Evolutionary conservation across 2,888 invertebrate genomes (phyloP).

Genomic region (Tetrapedia diversipes): DNA sequence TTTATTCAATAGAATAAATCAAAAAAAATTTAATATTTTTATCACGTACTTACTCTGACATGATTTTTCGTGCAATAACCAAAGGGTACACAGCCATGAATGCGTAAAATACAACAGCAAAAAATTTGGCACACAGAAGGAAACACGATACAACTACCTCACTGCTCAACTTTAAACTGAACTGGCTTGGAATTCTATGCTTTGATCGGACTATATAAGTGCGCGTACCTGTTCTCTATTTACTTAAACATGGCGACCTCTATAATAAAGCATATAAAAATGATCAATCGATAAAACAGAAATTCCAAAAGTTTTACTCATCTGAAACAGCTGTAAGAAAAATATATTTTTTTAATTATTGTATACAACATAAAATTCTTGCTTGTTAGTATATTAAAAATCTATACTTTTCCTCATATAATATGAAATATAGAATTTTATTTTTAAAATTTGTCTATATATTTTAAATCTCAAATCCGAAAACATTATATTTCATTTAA

Average conservation of each 20-base stretch:
- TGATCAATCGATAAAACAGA: slow-evolving; percentile 22
- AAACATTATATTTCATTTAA: not conserved
- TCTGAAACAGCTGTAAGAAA: not conserved
- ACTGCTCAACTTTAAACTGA: slow-evolving; percentile 25
- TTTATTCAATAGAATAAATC: not conserved
- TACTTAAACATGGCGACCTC: slow-evolving; percentile 2
- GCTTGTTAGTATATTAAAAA: no score
- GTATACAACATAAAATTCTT: no score
- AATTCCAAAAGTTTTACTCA: slow-evolving; percentile 5
- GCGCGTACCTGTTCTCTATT: slow-evolving; percentile 12
- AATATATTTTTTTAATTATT: not conserved
- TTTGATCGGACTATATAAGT: not conserved
- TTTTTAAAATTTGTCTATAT: not conserved
- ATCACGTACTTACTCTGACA: slow-evolving; percentile 17
- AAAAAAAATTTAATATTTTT: not conserved
- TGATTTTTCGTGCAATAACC: not conserved
- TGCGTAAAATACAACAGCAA: slow-evolving; percentile 4
- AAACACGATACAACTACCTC: not conserved
- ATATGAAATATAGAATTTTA: not conserved
- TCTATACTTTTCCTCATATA: not conserved
- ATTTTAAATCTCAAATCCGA: not conserved
- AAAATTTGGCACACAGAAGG: slow-evolving; percentile 6
- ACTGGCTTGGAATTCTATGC: not conserved
- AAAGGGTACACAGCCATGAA: not conserved
- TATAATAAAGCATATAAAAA: not conserved